Evolutionary conservation across 2,888 invertebrate genomes (phyloP).

Genomic region (Oegoconia quadripuncta): DNA sequence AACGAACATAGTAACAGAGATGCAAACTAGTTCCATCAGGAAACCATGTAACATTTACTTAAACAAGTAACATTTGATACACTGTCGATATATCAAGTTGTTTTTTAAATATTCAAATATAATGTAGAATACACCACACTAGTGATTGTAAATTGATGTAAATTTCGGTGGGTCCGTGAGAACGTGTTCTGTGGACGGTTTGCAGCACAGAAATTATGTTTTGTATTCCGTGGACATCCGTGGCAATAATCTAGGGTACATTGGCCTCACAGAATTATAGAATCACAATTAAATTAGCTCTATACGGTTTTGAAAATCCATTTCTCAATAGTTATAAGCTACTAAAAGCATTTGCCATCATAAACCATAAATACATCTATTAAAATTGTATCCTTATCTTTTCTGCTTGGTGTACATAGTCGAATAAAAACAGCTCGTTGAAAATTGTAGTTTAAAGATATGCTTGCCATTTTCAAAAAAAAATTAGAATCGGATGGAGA

Average conservation of each 20-base stretch:
- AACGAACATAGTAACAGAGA: not conserved
- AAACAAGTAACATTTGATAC: conserved; percentile 1
- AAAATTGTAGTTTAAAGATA: no score
- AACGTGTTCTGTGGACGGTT: conserved; percentile 37
- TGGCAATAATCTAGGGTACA: conserved; percentile 14
- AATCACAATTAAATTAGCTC: no score
- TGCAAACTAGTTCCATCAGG: not conserved
- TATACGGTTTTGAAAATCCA: no score
- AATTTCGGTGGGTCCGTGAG: conserved; percentile 43
- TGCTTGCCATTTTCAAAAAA: no score
- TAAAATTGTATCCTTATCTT: no score
- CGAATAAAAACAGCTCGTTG: no score
- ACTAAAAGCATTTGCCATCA: no score
- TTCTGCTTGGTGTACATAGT: no score
- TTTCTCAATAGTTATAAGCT: no score
- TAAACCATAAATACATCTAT: no score
- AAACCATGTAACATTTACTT: not conserved
- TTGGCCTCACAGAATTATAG: no score
- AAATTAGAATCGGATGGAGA: no score
- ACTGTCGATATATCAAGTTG: conserved; percentile 10
- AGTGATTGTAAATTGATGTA: conserved; percentile 23
- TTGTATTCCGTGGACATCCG: conserved; percentile 30
- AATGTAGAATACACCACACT: conserved; percentile 7
- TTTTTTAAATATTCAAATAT: conserved; percentile 29
- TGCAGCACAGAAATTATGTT: conserved; percentile 31